phyloP scores from a whole-genome alignment of 2,888 invertebrate genomes.

The Candidula unifasciata region DNA sequence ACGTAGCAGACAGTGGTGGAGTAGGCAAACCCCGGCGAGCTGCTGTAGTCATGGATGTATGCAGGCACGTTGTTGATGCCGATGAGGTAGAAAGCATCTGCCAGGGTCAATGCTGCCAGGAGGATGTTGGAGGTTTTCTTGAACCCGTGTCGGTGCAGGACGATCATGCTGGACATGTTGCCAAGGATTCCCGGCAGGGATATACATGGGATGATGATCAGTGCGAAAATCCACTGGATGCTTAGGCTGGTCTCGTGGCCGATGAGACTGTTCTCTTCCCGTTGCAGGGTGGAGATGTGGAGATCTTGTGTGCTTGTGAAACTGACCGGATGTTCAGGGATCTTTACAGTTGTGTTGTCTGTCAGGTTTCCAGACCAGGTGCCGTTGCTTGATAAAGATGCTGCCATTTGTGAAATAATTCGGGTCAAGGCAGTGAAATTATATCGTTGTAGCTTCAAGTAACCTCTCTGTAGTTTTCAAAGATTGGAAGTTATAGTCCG shows the following conservation, averaged over 20 bases:
- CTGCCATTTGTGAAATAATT: background rate
- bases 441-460: no score
- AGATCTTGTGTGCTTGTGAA: background rate
- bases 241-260: background rate
- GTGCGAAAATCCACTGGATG: constrained; percentile 19
- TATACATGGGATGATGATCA: constrained; percentile 21
- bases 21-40: background rate
- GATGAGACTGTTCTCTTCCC: background rate
- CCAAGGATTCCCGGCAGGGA: constrained; percentile 33
- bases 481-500: no score
- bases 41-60: constrained; percentile 15
- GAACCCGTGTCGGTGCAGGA: constrained; percentile 32
- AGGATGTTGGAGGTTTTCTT: constrained; percentile 41
- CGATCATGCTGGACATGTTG: constrained; percentile 33
- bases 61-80: constrained; percentile 32
- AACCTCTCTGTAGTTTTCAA: no score
- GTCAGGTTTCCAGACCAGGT: background rate
- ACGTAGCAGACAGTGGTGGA: background rate
- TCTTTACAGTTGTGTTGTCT: background rate
- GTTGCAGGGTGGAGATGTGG: background rate
- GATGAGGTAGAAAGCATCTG: constrained; percentile 29
- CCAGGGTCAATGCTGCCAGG: constrained; percentile 15
- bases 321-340: background rate
- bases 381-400: background rate
- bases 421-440: no score